These are phyloP conservation scores for Pontoporia blainvillei DNA, from an alignment of 2,113 vertebrate species.

Conservation along the genomic window DNA sequence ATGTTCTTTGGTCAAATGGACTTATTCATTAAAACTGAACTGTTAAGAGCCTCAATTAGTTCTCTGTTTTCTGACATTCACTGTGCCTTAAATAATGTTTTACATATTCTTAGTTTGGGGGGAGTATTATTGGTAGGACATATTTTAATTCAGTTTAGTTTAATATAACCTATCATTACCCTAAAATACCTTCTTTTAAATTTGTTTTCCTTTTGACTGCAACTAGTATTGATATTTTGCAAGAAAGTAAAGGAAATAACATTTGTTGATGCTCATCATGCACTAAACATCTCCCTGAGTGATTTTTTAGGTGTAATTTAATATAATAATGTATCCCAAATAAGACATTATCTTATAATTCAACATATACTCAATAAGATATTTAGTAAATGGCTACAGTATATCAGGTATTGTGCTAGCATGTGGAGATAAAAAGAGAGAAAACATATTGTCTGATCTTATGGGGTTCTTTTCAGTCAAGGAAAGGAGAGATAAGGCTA, in stretches of 20 bases:
- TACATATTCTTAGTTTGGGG: neutral
- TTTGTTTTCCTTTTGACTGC: neutral
- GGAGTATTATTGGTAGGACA: neutral
- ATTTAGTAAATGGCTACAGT: neutral
- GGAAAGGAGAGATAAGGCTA: neutral
- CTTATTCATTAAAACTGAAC: neutral
- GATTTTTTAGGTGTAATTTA: neutral
- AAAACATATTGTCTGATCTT: neutral
- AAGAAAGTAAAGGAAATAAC: neutral
- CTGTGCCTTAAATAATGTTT: neutral
- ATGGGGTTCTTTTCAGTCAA: neutral
- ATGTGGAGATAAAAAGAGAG: neutral
- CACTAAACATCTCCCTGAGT: neutral
- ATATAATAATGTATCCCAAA: neutral
- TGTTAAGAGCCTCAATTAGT: neutral
- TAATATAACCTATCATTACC: neutral
- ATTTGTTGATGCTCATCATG: neutral
- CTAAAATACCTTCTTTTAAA: neutral
- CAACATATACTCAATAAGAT: neutral
- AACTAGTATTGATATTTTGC: neutral
- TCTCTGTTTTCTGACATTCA: neutral
- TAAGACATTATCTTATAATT: neutral
- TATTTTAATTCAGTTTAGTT: constrained; percentile 24
- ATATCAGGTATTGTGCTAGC: neutral
- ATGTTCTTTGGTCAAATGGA: neutral